Conservation (phyloP, 2,797 vertebrate species). For the Pampus argenteus region DNA sequence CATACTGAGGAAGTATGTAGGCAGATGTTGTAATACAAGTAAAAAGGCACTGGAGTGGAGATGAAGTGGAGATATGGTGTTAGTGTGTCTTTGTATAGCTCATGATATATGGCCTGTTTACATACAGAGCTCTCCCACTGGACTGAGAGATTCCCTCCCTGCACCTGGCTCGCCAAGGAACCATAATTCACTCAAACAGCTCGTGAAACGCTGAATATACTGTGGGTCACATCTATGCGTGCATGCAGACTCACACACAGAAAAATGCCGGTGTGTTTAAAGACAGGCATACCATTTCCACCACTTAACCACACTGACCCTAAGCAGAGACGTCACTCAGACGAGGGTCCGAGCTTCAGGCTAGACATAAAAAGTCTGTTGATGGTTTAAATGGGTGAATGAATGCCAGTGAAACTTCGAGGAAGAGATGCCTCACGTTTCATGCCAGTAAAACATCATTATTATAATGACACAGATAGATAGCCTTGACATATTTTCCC, state of each 20-base stretch:
- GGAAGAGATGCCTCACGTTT: slow-evolving; percentile 57
- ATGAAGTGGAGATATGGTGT: slow-evolving; percentile 12
- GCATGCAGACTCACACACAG: not conserved
- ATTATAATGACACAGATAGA: slow-evolving; percentile 14
- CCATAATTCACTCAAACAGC: slow-evolving; percentile 53
- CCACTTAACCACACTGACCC: slow-evolving; percentile 11
- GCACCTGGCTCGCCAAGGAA: slow-evolving; percentile 56
- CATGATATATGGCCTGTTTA: slow-evolving; percentile 70
- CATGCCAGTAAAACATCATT: slow-evolving; percentile 30
- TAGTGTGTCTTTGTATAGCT: slow-evolving; percentile 37
- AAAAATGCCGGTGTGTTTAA: slow-evolving; percentile 16
- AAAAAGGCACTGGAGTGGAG: slow-evolving; percentile 39
- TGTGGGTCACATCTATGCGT: not conserved
- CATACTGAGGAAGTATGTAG: slow-evolving; percentile 60
- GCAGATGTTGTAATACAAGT: slow-evolving; percentile 48
- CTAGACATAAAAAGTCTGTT: slow-evolving; percentile 1
- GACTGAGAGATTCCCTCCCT: slow-evolving; percentile 51
- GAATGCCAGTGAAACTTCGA: slow-evolving; percentile 41
- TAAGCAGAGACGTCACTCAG: slow-evolving; percentile 5
- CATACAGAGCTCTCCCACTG: slow-evolving; percentile 56
- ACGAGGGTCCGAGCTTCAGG: slow-evolving; percentile 25
- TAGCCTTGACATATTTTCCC: slow-evolving; percentile 35
- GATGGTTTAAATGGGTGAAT: slow-evolving; percentile 13
- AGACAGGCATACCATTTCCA: slow-evolving; percentile 30
- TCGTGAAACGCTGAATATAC: slow-evolving; percentile 50